These are phyloP conservation scores for Psammodynastes pulverulentus DNA, from an alignment of 2,113 vertebrate genomes.

Conservation along the genomic window DNA sequence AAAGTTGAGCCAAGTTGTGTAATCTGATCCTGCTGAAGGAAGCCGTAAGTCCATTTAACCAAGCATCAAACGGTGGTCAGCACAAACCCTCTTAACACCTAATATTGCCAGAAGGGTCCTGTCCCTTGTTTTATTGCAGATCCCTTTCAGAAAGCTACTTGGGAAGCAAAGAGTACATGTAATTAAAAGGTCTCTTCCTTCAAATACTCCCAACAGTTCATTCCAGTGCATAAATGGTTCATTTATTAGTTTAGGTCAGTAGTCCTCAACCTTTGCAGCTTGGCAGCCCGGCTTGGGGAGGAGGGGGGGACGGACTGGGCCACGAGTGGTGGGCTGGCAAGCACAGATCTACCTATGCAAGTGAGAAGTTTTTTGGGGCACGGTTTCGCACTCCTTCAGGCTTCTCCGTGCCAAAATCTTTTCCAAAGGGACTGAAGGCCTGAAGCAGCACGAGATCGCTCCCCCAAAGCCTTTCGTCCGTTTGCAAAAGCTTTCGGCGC, in stretches of 20 bases:
- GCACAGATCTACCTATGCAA: not conserved
- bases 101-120: not conserved
- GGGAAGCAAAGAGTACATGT: no score
- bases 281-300: not conserved
- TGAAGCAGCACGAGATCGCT: not conserved
- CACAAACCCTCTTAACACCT: not conserved
- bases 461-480: not conserved
- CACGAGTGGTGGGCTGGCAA: not conserved
- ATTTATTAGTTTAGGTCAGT: not conserved
- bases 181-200: not conserved
- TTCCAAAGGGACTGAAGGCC: not conserved
- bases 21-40: not conserved
- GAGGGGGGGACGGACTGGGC: not conserved
- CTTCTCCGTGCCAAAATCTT: not conserved
- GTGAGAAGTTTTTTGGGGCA: not conserved
- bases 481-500: not conserved
- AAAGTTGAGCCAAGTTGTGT: not conserved
- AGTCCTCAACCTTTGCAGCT: not conserved
- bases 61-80: not conserved
- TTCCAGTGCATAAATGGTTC: not conserved
- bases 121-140: not conserved
- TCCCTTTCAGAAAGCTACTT: not conserved
- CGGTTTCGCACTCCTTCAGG: not conserved
- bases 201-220: not conserved
- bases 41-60: not conserved